A percentile compares a stretch with the other conserved stretches of the same genome.
Evolutionary conservation across 2,888 invertebrate species (phyloP).

Genomic region (Cepaea hortensis): DNA sequence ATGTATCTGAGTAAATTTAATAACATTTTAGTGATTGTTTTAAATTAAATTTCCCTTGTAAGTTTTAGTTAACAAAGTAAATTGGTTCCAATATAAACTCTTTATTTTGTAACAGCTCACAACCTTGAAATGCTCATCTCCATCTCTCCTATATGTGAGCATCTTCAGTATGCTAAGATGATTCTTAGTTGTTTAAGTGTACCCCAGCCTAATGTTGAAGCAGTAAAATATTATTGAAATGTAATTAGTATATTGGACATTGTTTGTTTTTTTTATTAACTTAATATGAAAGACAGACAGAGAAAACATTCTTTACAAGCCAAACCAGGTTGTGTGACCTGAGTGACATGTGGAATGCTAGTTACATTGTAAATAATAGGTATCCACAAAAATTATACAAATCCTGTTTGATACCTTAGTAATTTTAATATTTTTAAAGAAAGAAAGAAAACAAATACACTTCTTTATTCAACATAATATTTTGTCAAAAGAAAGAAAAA

Average conservation of each 20-base stretch:
- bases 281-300: constrained; percentile 22
- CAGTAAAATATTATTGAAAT: too few species aligned
- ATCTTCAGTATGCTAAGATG: too few species aligned
- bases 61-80: too few species aligned
- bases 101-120: too few species aligned
- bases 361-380: neutral
- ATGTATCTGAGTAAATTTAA: neutral
- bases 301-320: neutral
- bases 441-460: neutral
- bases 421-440: neutral
- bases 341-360: neutral
- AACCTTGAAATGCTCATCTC: too few species aligned
- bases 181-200: too few species aligned
- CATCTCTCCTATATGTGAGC: too few species aligned
- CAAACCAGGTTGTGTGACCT: neutral
- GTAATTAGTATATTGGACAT: neutral
- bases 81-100: too few species aligned
- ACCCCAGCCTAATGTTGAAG: too few species aligned
- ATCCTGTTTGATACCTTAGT: too few species aligned
- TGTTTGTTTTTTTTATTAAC: neutral
- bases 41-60: neutral
- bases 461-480: neutral
- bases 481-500: neutral
- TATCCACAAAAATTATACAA: too few species aligned
- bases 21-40: neutral